phyloP scores from a whole-genome alignment of 2,888 invertebrate species.

The Lithodes maja region DNA sequence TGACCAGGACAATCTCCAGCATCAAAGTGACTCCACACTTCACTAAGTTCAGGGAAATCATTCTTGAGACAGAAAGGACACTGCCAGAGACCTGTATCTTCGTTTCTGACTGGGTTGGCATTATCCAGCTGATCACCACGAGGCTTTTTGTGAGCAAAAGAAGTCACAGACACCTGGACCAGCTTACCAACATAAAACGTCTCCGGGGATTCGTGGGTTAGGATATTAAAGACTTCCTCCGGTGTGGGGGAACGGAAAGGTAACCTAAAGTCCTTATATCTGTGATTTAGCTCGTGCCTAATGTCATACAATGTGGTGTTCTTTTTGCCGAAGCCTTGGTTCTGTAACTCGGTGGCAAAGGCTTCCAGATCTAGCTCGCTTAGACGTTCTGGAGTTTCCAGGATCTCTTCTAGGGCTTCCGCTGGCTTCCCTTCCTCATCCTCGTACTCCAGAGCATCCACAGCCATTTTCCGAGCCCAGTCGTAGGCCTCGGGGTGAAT shows the following conservation, averaged over 20 bases:
- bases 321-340: slow-evolving; percentile 82
- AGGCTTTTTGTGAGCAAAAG: slow-evolving; percentile 90
- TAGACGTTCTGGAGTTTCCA: slow-evolving; percentile 81
- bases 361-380: slow-evolving; percentile 96
- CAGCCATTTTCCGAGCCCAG: slow-evolving; percentile 99
- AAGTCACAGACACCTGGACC: slow-evolving; percentile 85
- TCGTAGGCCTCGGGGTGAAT: slow-evolving; percentile 99
- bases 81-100: slow-evolving; percentile 96
- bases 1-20: slow-evolving; percentile 93
- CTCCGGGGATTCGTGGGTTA: slow-evolving; percentile 97
- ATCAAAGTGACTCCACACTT: slow-evolving; percentile 99
- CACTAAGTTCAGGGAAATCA: slow-evolving; percentile 95
- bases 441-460: slow-evolving; percentile 98
- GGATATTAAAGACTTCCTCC: slow-evolving; percentile 94
- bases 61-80: slow-evolving; percentile 98
- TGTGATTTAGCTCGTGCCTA: slow-evolving; percentile 92
- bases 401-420: slow-evolving; percentile 96
- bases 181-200: slow-evolving; percentile 94
- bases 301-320: slow-evolving; percentile 96
- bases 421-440: slow-evolving; percentile 88
- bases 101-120: slow-evolving; percentile 95
- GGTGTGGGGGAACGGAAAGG: slow-evolving; percentile 85
- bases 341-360: slow-evolving; percentile 96
- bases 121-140: slow-evolving; percentile 95
- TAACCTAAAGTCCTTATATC: slow-evolving; percentile 92